Evolutionary conservation across 1,140 invertebrate genomes (phyloP).

Genomic region (Gryon sp.): DNA sequence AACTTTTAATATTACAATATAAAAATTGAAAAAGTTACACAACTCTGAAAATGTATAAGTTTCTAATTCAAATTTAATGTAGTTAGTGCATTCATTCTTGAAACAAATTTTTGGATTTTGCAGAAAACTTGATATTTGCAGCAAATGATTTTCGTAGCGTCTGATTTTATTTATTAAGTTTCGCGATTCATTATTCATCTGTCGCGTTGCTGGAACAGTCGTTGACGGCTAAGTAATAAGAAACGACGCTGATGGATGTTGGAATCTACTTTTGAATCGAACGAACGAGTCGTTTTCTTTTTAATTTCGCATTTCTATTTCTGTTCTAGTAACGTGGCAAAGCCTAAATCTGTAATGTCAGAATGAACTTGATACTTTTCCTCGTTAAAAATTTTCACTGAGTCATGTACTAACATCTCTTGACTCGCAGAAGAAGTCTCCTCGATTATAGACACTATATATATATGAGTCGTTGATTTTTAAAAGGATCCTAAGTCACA

Average conservation of each 20-base stretch:
- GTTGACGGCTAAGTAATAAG: constrained; percentile 15
- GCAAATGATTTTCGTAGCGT: too few species aligned
- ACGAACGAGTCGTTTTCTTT: constrained; percentile 11
- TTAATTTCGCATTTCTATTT: constrained; percentile 31
- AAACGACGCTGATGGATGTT: constrained; percentile 19
- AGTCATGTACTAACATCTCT: not conserved
- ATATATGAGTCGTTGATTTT: too few species aligned
- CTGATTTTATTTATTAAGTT: constrained; percentile 5
- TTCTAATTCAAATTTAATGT: too few species aligned
- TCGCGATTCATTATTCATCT: constrained; percentile 25
- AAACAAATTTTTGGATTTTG: too few species aligned
- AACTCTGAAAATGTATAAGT: too few species aligned
- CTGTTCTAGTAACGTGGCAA: constrained; percentile 28
- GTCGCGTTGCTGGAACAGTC: constrained; percentile 7
- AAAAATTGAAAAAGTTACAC: too few species aligned
- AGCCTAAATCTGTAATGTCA: constrained; percentile 33
- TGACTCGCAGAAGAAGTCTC: too few species aligned
- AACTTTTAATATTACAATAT: too few species aligned
- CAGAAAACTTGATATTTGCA: too few species aligned
- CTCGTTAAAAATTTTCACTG: not conserved
- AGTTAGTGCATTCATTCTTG: too few species aligned
- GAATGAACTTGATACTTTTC: constrained; percentile 40
- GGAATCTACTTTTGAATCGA: constrained; percentile 21
- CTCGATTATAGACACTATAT: too few species aligned
- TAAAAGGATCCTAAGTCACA: too few species aligned